Evolutionary conservation across 1,140 invertebrate species (phyloP).

Genomic region (Tetramorium alpestre): DNA sequence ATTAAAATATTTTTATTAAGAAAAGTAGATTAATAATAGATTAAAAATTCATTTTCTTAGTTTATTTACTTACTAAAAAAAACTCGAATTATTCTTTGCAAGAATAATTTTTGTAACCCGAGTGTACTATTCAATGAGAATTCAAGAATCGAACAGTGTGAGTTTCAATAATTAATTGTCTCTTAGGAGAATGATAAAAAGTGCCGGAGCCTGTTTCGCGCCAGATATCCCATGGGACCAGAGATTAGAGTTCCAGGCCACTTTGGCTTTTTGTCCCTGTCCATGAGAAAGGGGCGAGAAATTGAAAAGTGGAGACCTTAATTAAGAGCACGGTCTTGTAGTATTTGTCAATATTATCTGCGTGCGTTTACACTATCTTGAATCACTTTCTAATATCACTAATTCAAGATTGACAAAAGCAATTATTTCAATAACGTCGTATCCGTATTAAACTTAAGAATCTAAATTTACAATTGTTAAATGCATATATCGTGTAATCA

Average conservation of each 20-base stretch:
- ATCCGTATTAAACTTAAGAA: neutral
- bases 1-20: neutral
- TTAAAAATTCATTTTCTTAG: neutral
- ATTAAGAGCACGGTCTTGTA: constrained; percentile 69
- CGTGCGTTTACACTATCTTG: neutral
- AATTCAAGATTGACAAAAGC: neutral
- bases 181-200: constrained; percentile 39
- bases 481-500: neutral
- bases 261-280: neutral
- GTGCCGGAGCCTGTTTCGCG: constrained; percentile 4
- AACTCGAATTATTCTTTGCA: neutral
- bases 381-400: neutral
- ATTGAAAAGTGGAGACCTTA: constrained; percentile 72
- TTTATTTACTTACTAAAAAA: neutral
- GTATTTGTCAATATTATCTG: neutral
- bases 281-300: constrained; percentile 65
- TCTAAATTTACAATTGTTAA: neutral
- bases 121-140: neutral
- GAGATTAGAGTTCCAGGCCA: constrained; percentile 14
- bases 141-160: neutral
- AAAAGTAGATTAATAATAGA: neutral
- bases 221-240: constrained; percentile 19
- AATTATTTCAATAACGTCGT: neutral
- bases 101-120: neutral
- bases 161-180: constrained; percentile 46